phyloP scores from a whole-genome alignment of 1,140 invertebrate species.

The Teleopsis dalmanni region DNA sequence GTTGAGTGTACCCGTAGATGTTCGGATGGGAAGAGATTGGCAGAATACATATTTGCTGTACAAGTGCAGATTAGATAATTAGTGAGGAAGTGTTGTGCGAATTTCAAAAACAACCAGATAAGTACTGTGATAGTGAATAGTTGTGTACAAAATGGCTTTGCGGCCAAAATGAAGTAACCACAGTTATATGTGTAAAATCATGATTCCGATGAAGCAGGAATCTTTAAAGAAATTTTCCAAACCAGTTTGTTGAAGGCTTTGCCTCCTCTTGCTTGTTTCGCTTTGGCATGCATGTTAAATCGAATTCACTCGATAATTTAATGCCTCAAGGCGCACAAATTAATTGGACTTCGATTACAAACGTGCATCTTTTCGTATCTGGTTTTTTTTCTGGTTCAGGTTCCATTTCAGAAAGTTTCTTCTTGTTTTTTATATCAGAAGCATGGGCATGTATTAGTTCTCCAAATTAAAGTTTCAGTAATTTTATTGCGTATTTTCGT shows the following conservation, averaged over 20 bases:
- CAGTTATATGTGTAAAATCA: not conserved
- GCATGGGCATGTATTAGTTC: not conserved
- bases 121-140: no score
- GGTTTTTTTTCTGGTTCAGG: not conserved
- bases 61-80: no score
- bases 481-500: not conserved
- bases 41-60: no score
- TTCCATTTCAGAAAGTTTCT: not conserved
- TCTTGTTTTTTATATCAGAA: not conserved
- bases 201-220: not conserved
- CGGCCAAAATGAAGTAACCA: not conserved
- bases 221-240: not conserved
- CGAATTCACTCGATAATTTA: conserved; percentile 4
- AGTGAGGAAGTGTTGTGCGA: no score
- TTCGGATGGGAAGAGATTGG: no score
- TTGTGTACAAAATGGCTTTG: not conserved
- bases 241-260: not conserved
- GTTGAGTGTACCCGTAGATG: no score
- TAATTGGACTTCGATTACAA: not conserved
- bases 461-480: not conserved
- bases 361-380: not conserved
- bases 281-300: no score
- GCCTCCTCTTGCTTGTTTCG: not conserved
- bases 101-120: no score
- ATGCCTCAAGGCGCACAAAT: not conserved